Evolutionary conservation across 2,113 vertebrate species (phyloP).

Genomic region (Phylloscopus trochiloides): DNA sequence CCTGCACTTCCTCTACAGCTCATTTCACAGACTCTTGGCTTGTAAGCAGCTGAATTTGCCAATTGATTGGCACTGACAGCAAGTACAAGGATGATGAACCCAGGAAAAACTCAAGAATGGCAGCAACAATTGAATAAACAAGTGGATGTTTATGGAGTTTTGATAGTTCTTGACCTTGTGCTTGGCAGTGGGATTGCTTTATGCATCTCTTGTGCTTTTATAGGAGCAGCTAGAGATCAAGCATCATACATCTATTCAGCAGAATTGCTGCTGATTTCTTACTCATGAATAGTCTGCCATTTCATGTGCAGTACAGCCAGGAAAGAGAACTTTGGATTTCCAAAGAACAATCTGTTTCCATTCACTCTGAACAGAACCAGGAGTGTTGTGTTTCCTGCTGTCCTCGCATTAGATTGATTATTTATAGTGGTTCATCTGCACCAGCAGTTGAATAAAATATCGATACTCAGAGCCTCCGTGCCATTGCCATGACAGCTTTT

Average conservation of each 20-base stretch:
- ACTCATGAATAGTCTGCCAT: slow-evolving; percentile 76
- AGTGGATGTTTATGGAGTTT: background rate
- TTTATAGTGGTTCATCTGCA: slow-evolving; percentile 76
- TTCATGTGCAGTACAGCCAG: slow-evolving; percentile 71
- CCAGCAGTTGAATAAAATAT: slow-evolving; percentile 59
- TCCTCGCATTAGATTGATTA: slow-evolving; percentile 78
- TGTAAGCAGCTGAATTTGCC: background rate
- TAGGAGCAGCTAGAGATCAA: slow-evolving; percentile 80
- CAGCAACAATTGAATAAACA: background rate
- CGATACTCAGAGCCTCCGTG: background rate
- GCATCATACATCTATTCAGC: slow-evolving; percentile 79
- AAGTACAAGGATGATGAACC: background rate
- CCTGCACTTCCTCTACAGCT: background rate
- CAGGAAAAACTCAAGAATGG: background rate
- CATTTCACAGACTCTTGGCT: background rate
- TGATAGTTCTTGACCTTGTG: background rate
- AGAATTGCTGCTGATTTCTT: slow-evolving; percentile 80
- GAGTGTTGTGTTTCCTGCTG: slow-evolving; percentile 77
- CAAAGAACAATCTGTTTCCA: slow-evolving; percentile 72
- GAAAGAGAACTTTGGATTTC: slow-evolving; percentile 44
- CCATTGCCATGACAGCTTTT: background rate
- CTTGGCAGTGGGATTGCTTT: slow-evolving; percentile 75
- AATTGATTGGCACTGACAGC: background rate
- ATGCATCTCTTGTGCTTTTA: slow-evolving; percentile 79
- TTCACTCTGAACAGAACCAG: slow-evolving; percentile 76